Evolutionary conservation across 1,140 invertebrate species (phyloP), one percentile per base, ranked within the genome.

Genomic region (Papilio machaon): DNA sequence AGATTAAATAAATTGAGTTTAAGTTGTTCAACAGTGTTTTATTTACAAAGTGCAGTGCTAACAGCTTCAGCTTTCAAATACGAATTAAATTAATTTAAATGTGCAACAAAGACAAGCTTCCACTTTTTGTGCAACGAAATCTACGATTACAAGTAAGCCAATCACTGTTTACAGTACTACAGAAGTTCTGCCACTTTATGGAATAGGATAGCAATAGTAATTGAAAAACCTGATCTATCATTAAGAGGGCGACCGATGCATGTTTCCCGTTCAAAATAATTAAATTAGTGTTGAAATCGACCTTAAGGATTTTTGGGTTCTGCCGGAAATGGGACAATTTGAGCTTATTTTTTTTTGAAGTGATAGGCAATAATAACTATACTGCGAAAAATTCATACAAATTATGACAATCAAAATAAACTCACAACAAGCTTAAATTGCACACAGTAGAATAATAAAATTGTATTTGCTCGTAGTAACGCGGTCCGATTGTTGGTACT

Each of bases 381-480:
- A 35, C 64, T 5, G 10, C 23, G 35, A 64, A 19, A 64, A 64
- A 30, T 30, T 13, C 60, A 30, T 64, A 19, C 17, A 9, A 60
- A 30, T 30, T 19, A 17, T 13, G 13, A 64, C 23, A 64, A 8
- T 30, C 19, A 30, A 64, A 35, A 38, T 11, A 64, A 64, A 17
- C 30, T 38, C 13, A 70, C 2, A 70, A 11, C 64, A 70, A 67
- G 13, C 35, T 35, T 70, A 35, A 38, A 70, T 30, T 35, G 11
- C 30, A 70, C 30, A 30, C 60, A 30, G 60, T 35, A 35, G 23
- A 13, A 35, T 70, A 35, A 70, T 70, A 70, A 70, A 70, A 70
- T 30, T 70, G 30, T 70, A 70, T 70, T 70, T 70, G 64, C 64
- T 35, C 13, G 13, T 13, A 70, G 30, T 38, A 70, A 70, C 35